Evolutionary conservation across 92 coral and sea anemone species (phyloP).

Genomic region (Phymanthus crucifer): DNA sequence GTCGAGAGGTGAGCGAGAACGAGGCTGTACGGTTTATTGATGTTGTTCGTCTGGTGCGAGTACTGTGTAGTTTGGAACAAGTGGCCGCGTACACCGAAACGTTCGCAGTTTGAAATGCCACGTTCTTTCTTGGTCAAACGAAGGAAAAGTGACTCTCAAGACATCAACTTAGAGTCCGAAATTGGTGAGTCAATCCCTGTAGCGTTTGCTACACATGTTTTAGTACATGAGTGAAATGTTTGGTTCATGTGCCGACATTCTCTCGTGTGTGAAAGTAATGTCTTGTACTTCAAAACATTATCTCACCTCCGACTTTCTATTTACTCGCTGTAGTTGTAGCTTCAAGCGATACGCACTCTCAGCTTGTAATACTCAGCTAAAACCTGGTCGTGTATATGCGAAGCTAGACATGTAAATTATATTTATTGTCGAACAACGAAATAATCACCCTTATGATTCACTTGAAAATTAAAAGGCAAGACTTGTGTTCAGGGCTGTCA

Average conservation of each 20-base stretch:
- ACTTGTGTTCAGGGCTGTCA: background rate
- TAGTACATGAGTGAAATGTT: background rate
- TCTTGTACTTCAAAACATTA: background rate
- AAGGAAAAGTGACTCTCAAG: conserved; percentile 45
- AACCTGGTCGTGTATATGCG: conserved; percentile 1
- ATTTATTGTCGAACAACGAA: conserved; percentile 35
- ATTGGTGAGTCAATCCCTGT: conserved; percentile 36
- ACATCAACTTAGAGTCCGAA: conserved; percentile 22
- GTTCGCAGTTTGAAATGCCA: conserved; percentile 54
- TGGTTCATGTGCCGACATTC: background rate
- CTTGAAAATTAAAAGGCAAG: conserved; percentile 10
- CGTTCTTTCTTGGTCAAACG: conserved; percentile 81
- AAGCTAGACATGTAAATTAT: conserved; percentile 31
- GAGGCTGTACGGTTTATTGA: conserved; percentile 36
- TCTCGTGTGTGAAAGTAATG: background rate
- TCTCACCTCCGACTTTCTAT: background rate
- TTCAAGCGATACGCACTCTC: background rate
- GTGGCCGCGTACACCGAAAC: background rate
- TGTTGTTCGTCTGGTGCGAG: conserved; percentile 25
- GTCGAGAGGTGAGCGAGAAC: conserved; percentile 22
- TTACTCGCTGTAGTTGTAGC: background rate
- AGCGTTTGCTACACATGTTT: conserved; percentile 4
- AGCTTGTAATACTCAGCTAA: background rate
- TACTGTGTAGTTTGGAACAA: background rate
- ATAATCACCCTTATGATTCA: conserved; percentile 28